These are phyloP conservation scores for Acrocephalus arundinaceus DNA, from an alignment of 2,113 vertebrate genomes.

Conservation along the genomic window DNA sequence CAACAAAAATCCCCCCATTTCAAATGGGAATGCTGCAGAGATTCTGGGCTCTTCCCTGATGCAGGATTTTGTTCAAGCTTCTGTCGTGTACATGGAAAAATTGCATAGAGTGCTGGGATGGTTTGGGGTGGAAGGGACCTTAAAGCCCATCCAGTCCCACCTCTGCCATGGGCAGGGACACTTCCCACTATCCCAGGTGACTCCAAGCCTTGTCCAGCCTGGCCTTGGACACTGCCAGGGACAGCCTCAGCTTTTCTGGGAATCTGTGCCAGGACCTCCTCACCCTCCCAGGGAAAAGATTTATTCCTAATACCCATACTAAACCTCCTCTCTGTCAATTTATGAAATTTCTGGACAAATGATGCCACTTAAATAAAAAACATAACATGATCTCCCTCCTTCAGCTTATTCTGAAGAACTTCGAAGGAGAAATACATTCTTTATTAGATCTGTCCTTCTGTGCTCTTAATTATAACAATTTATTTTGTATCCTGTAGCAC, in stretches of 20 bases:
- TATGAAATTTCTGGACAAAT: neutral
- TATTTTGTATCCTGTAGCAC: neutral
- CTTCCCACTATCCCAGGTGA: rapidly evolving
- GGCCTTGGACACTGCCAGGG: neutral
- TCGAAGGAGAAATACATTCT: neutral
- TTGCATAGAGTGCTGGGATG: neutral
- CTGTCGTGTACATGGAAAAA: rapidly evolving
- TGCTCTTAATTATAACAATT: neutral
- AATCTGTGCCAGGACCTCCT: rapidly evolving
- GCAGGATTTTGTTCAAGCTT: neutral
- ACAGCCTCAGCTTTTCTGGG: neutral
- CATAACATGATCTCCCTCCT: neutral
- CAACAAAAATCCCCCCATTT: rapidly evolving
- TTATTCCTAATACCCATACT: neutral
- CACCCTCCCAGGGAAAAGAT: neutral
- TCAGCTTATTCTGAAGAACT: neutral
- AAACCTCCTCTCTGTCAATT: neutral
- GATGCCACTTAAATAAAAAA: neutral
- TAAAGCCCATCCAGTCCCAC: rapidly evolving
- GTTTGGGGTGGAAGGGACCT: neutral
- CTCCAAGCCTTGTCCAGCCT: rapidly evolving
- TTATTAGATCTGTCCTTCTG: neutral
- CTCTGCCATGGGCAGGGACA: neutral
- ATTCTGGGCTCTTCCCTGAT: neutral
- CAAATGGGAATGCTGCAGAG: neutral